These are phyloP conservation scores for Araneus ventricosus DNA, from an alignment of 1,140 invertebrate species.

Conservation along the genomic window DNA sequence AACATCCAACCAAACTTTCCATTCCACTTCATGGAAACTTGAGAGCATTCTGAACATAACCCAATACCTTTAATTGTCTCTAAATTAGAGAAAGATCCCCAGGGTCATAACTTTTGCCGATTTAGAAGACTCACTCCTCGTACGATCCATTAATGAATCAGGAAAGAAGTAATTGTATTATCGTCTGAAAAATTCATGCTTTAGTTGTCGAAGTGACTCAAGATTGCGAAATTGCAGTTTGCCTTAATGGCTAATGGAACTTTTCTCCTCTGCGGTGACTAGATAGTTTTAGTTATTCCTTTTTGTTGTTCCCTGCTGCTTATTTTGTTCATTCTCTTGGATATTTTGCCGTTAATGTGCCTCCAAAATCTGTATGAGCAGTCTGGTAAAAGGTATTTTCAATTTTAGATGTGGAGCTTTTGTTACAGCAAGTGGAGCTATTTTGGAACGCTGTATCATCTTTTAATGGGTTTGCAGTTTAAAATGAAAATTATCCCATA, in stretches of 20 bases:
- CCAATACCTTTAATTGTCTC: neutral
- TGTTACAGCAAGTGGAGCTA: neutral
- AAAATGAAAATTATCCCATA: neutral
- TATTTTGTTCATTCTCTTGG: neutral
- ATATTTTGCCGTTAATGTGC: neutral
- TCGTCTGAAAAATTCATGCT: neutral
- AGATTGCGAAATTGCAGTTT: neutral
- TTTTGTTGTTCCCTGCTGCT: neutral
- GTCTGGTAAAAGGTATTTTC: neutral
- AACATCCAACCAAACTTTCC: neutral
- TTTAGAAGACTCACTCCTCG: conserved; percentile 9
- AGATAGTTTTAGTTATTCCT: neutral
- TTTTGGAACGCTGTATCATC: neutral
- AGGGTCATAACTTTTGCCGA: neutral
- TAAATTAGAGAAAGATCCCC: neutral
- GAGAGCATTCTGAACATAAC: neutral
- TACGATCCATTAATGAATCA: conserved; percentile 31
- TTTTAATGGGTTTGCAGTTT: neutral
- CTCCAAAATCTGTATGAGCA: neutral
- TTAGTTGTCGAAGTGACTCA: neutral
- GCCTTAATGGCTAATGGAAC: conserved; percentile 38
- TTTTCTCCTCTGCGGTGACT: neutral
- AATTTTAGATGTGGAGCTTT: neutral
- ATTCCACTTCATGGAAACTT: neutral
- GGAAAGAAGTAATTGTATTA: conserved; percentile 23